These are phyloP conservation scores for Leptocoma aspasia DNA, from an alignment of 2,113 vertebrate species.

Conservation along the genomic window DNA sequence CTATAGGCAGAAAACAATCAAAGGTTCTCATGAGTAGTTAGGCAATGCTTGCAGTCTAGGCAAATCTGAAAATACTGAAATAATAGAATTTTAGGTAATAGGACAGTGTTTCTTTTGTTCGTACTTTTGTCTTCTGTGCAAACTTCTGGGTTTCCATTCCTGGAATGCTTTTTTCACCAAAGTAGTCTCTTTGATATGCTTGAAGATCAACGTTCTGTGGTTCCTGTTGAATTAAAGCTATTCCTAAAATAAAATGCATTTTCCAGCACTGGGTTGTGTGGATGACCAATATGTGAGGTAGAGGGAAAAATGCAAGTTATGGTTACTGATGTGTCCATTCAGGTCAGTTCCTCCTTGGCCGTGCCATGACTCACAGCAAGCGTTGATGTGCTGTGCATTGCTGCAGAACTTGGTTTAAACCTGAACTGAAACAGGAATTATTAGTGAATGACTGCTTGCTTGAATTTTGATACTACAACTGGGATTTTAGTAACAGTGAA, in stretches of 20 bases:
- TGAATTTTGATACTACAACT: background rate
- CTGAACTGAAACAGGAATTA: background rate
- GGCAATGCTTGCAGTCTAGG: background rate
- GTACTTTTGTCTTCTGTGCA: background rate
- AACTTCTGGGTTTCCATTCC: background rate
- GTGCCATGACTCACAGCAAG: background rate
- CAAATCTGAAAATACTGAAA: background rate
- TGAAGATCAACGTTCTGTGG: background rate
- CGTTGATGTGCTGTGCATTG: background rate
- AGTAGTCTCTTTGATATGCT: background rate
- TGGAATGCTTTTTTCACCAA: background rate
- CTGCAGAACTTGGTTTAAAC: background rate
- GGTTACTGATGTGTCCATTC: accelerated
- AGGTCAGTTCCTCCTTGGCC: background rate
- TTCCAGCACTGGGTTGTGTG: background rate
- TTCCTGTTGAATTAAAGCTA: background rate
- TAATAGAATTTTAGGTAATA: background rate
- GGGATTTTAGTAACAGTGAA: conserved; percentile 67
- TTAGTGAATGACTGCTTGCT: background rate
- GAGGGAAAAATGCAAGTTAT: background rate
- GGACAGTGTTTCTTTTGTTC: background rate
- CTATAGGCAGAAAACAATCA: background rate
- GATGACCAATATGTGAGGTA: background rate
- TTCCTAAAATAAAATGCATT: background rate
- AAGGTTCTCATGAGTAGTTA: background rate